Base-by-base conservation (phyloP, 2,797 vertebrate species). In the Emydoidea blandingii region DNA sequence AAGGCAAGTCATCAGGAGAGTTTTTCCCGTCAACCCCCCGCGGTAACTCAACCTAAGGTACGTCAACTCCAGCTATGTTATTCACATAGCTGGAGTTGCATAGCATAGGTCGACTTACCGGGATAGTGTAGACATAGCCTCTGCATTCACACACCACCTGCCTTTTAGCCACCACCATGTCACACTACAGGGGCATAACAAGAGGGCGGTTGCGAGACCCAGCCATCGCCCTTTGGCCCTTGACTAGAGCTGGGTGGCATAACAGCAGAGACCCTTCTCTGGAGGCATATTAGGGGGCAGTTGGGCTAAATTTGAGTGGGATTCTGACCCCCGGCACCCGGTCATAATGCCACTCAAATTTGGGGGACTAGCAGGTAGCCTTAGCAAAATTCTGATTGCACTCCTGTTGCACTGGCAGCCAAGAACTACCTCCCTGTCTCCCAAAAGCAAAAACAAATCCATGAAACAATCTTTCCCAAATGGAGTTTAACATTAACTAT, bases 11-110 rank as follows among this genome's bases (percentile, higher is more conserved):
- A 4, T 9, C 53, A 54, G 53, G 53, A 54, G 21, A 54, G 21
- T 54, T 54, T 54, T 23, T 54, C 9, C 54, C 9, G 2, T 4
- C 1, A 4, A 9, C 8, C 2, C 8, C 21, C 53, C 6, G 2
- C 18, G 1, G 18, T 53, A 53, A 53, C 18, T 19, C 2, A 6
- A 53, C 18, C 53, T 23, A 54, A 4, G 8, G 4, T 54, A 54
- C 4, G 4, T 54, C 21, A 10, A 25, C 53, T 25, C 53, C 53
- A 54, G 53, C 21, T 23, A 54, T 9, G 4, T 54, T 54, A 54
- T 23, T 54, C 21, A 23, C 21, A 10, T 54, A 54, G 53, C 53
- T 25, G 53, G 53, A 54, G 53, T 10, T 54, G 53, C 8, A 9
- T 25, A 54, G 53, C 53, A 1, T 54, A 23, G 21, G 8, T 54